These are phyloP conservation scores for Lagenorhynchus albirostris DNA, from an alignment of 2,113 vertebrate genomes.

Conservation along the genomic window DNA sequence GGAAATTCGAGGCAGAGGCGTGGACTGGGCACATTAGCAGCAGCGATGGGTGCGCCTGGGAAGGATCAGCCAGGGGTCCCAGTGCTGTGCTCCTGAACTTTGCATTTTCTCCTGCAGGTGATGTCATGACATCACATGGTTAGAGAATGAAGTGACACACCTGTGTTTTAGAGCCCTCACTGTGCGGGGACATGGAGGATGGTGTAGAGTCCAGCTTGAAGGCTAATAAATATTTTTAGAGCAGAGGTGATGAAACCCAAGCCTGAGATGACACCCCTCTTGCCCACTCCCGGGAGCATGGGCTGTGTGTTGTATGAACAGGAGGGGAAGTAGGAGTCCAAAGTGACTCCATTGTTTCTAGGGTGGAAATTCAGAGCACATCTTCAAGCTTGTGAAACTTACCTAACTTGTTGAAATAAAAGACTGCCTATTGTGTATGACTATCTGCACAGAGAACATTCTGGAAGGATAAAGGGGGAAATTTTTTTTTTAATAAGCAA, in stretches of 20 bases:
- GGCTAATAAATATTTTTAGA: neutral
- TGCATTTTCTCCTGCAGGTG: neutral
- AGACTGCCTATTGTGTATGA: neutral
- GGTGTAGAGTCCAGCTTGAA: neutral
- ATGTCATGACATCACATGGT: too few relatives aligned
- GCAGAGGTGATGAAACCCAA: neutral
- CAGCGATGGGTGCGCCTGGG: rapidly evolving
- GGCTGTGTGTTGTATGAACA: rapidly evolving
- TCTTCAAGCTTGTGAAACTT: neutral
- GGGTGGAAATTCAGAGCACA: neutral
- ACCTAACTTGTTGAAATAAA: neutral
- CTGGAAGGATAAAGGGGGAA: neutral
- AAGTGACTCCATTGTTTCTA: rapidly evolving
- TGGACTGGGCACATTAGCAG: rapidly evolving
- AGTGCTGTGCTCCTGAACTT: neutral
- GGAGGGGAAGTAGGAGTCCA: neutral
- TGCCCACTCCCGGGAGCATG: neutral
- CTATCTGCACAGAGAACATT: neutral
- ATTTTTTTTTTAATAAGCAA: too few relatives aligned
- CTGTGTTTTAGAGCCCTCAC: too few relatives aligned
- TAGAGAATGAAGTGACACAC: neutral
- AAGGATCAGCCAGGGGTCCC: too few relatives aligned
- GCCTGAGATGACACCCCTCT: neutral
- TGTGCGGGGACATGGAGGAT: neutral
- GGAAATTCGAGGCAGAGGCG: neutral